Base-by-base conservation (phyloP, 2,888 invertebrate species). In the Pseudanteris insignis region DNA sequence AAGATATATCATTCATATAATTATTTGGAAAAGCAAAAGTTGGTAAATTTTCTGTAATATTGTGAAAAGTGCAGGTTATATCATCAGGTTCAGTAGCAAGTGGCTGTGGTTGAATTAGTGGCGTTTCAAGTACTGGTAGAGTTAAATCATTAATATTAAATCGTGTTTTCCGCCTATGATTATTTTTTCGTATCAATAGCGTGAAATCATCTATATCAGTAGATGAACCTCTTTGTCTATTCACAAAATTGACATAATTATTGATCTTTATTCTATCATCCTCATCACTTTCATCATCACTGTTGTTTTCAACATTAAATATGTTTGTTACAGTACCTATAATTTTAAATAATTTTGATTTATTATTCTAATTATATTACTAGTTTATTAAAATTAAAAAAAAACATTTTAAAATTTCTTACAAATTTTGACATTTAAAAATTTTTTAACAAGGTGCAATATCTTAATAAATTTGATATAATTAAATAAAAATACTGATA, bases 181-280 rank as follows among this genome's bases (percentile, higher is more conserved):
- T 50, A 14, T 1, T 48, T 28, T 7, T 67, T 58, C 12, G 61
- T 13, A 68, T 40, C 54, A 77, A 67, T 4, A 79, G 43, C 0
- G 79, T 79, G 24, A 71, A 77, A 14, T 79, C 78, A 8, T 77
- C 77, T 1, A 60, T 53, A 1, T 74, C 71, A 2, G 70, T 67
- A 9, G 30, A 21, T 3, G 37, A 25, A 9, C 38, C 50, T 34
- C 51, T 43, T 26, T 40, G 37, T 8, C 26, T 18, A 13, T 24
- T 46, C 0, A 59, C 59, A 2, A 46, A 63, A 34, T 71, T 69
- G 1, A 8, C 65, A 50, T 1, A 37, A 6, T 37, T 69, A 65
- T n/a, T 60, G 33, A 33, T 13, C 25, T 15, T 59, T 29, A 0
- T 57, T 36, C 12, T 46, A 61, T 1, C 67, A 74, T 54, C 32